phyloP scores from a whole-genome alignment of 2,113 vertebrate genomes.

The Marcusenius ussheri region DNA sequence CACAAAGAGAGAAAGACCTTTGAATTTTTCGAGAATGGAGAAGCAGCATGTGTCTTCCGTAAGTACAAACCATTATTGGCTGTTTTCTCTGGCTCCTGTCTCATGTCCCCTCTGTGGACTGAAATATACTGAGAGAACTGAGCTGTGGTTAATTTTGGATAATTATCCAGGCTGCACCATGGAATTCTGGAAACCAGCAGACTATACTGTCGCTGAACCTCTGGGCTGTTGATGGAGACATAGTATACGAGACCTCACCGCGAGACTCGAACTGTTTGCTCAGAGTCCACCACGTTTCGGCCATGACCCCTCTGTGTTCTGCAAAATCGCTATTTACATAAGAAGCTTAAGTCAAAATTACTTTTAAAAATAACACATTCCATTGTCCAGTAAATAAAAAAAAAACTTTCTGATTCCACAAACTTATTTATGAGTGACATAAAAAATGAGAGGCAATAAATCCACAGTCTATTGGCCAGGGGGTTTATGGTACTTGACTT shows the following conservation, averaged over 20 bases:
- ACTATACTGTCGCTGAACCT: conserved; percentile 8
- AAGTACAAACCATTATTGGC: conserved; percentile 10
- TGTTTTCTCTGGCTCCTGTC: conserved; percentile 1
- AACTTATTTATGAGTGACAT: conserved; percentile 44
- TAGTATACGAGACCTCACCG: neutral
- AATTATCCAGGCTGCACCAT: conserved; percentile 15
- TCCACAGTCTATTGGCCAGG: neutral
- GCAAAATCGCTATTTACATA: conserved; percentile 68
- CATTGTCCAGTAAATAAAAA: conserved; percentile 63
- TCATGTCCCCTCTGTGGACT: conserved; percentile 3
- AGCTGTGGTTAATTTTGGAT: conserved; percentile 20
- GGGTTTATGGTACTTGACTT: conserved; percentile 25
- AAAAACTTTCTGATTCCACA: conserved; percentile 58
- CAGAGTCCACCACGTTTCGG: conserved; percentile 43
- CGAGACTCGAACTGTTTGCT: neutral
- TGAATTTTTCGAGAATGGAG: neutral
- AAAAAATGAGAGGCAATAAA: conserved; percentile 25
- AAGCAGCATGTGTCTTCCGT: neutral
- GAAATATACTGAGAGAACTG: neutral
- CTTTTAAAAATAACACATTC: conserved; percentile 59
- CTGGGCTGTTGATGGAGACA: conserved; percentile 11
- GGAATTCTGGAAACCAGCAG: conserved; percentile 8
- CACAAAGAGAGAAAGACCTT: neutral
- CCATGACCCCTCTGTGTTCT: conserved; percentile 66
- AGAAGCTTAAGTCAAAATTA: conserved; percentile 65